Evolutionary conservation across 2,888 invertebrate genomes (phyloP), one percentile per base, ranked within the genome.

Genomic region (Ectemnius continuus): DNA sequence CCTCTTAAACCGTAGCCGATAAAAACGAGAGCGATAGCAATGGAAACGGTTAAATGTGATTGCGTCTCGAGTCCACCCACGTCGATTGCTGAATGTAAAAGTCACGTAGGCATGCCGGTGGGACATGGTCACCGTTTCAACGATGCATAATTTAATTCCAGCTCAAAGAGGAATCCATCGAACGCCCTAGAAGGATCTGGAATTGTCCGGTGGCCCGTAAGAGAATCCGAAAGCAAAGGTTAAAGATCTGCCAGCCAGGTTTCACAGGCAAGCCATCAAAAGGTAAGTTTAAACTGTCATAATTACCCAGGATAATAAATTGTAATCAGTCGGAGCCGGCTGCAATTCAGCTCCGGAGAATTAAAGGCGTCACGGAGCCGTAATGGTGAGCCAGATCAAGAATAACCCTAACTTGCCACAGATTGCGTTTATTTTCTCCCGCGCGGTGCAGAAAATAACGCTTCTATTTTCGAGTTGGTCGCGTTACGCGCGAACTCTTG

Each of bases 361-460:
- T 70, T 60, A 72, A 67, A 20, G 46, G 67, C 36, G 65, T 62
- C 70, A 57, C 58, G 61, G 56, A 48, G 67, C 70, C 69, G 73
- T 74, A 76, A 76, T 75, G 72, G 62, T 65, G 74, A 69, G 79
- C 72, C 75, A 73, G 76, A 72, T 79, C 80, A 60, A 83, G 78
- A 86, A 85, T 86, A 86, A 70, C 79, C 56, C 68, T 23, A 8
- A 69, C 67, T 82, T 81, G 80, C 82, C 79, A 80, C 84, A 78
- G 82, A 85, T 80, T 60, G 79, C 71, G 85, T 85, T 86, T 88
- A 88, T 87, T 87, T 88, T 84, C 81, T 83, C 82, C 67, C 64
- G 78, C 67, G 73, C 64, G 74, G 76, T 65, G 81, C 81, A 78
- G 81, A 84, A 86, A 87, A 86, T 86, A 86, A 82, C 80, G 77